Percentiles rank a stretch among this genome's conserved stretches.
These are phyloP conservation scores for Lucilia sericata DNA, from an alignment of 1,140 invertebrate genomes.

Conservation along the genomic window DNA sequence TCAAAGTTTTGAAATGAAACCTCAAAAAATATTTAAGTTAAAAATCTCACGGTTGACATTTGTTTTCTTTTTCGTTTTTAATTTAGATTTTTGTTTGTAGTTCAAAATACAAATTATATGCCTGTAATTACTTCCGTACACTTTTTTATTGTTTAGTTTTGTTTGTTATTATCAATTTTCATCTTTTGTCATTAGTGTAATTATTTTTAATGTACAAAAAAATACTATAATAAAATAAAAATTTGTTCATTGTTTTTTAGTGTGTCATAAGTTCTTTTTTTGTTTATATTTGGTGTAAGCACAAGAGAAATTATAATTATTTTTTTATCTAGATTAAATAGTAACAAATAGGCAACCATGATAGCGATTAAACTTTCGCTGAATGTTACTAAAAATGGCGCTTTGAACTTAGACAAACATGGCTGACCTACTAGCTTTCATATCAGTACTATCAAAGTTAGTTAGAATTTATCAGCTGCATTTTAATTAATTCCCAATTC, in stretches of 20 bases:
- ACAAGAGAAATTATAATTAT: neutral
- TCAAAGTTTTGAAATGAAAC: neutral
- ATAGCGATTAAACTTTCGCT: too few species aligned
- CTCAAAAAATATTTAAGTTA: constrained; percentile 12
- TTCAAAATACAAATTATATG: neutral
- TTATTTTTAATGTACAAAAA: neutral
- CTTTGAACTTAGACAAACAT: too few species aligned
- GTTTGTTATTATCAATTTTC: constrained; percentile 25
- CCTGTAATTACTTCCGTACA: neutral
- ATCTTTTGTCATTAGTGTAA: constrained; percentile 21
- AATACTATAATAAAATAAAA: neutral
- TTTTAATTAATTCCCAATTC: too few species aligned
- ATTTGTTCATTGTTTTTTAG: too few species aligned
- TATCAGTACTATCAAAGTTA: too few species aligned
- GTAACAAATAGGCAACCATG: too few species aligned
- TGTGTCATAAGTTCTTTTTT: too few species aligned
- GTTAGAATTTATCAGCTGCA: too few species aligned
- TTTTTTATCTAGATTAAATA: neutral
- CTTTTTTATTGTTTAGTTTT: neutral
- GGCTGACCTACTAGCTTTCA: too few species aligned
- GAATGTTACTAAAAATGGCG: too few species aligned
- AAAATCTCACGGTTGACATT: constrained; percentile 35
- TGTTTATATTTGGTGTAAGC: too few species aligned
- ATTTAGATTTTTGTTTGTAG: neutral
- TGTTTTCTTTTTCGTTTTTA: neutral